These are phyloP conservation scores for Chaetodon trifascialis DNA, from an alignment of 2,113 vertebrate genomes.

Conservation along the genomic window DNA sequence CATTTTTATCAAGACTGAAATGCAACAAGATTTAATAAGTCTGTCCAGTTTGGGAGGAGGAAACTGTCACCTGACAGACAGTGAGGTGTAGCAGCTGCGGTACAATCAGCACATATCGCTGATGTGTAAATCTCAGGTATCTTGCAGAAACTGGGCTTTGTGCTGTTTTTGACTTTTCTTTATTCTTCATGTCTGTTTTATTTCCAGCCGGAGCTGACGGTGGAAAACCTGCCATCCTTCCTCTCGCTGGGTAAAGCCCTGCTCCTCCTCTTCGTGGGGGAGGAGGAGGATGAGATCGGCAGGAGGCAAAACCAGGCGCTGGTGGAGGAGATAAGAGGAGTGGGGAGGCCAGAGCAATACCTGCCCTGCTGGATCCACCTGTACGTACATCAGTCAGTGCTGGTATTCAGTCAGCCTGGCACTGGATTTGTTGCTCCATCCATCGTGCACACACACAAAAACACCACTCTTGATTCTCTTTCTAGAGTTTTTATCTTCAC, in stretches of 20 bases:
- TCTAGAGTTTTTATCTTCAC: neutral
- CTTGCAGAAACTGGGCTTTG: neutral
- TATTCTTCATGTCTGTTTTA: neutral
- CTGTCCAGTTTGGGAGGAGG: neutral
- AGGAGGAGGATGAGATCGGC: conserved; percentile 75
- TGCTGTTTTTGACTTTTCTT: neutral
- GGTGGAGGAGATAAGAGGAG: conserved; percentile 80
- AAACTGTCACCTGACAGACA: neutral
- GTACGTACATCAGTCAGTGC: conserved; percentile 71
- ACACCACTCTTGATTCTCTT: neutral
- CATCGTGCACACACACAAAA: neutral
- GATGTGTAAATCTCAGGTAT: no score
- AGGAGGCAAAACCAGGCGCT: conserved; percentile 69
- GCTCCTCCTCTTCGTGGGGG: conserved; percentile 90
- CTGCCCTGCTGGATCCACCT: conserved; percentile 93
- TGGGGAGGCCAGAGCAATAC: conserved; percentile 70
- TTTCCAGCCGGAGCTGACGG: conserved; percentile 92
- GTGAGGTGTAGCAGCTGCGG: neutral
- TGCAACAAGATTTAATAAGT: neutral
- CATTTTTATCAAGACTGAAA: neutral
- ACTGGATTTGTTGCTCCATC: neutral
- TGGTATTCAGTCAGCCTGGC: neutral
- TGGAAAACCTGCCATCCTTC: conserved; percentile 89
- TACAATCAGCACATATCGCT: neutral
- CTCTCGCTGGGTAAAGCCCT: conserved; percentile 87